Base-by-base conservation (phyloP, 2,797 vertebrate species). In the Gadopsis bispinosus region DNA sequence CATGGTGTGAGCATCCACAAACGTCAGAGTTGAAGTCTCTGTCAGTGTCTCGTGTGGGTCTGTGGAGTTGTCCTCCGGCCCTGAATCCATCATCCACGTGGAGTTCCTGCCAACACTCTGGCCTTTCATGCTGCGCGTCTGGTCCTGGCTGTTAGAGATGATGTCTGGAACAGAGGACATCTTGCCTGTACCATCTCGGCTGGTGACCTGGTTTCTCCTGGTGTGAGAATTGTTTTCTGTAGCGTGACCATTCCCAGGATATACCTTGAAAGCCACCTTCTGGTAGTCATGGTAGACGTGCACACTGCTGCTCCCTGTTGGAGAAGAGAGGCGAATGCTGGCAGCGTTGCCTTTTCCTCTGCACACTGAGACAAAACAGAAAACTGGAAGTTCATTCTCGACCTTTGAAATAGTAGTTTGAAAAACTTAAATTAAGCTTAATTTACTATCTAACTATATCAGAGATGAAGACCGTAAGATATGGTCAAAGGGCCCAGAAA, bases 11-110 rank as follows among this genome's bases (percentile, higher is more conserved):
- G 95, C 96, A 51, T 97, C 97, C 91, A 97, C 95, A 92, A 97
- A 97, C 89, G 97, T 97, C 95, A 97, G 95, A 47, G 93, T 94
- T 6, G 94, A 95, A 47, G 97, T 97, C 87, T 98, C 97, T 0
- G 97, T 96, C 78, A 94, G 94, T 69, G 94, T 95, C 85, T 95
- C 95, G 0, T 92, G 93, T 17, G 89, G 93, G 91, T 94, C 89
- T 0, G 92, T 94, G 54, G 93, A 95, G 93, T 93, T 89, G 4
- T 95, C 91, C 75, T 95, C 93, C 2, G 83, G 75, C 6, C 89
- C 91, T 0, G 85, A 93, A 70, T 92, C 95, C 58, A 85, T 67
- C 56, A 55, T 80, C 87, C 86, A 86, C 0, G 29, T 17, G 39
- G 83, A 85, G 75, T 79, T 84, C 67, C 75, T 90, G 2, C 48